A percentile compares a stretch with the other conserved stretches of the same genome.
Conservation (phyloP, 2,888 invertebrate species). For the Catocala nupta region DNA sequence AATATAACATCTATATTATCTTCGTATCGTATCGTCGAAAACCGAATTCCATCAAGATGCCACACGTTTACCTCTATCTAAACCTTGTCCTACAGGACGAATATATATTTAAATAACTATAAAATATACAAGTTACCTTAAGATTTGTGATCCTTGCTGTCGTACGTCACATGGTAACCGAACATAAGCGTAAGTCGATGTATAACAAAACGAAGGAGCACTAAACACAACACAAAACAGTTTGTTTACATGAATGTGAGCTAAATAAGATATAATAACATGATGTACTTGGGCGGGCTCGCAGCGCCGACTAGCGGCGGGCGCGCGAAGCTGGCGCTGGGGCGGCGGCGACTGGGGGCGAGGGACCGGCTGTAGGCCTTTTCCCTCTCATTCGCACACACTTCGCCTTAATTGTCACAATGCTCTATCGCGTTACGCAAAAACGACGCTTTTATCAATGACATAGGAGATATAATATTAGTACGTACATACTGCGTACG, state of each 20-base stretch:
- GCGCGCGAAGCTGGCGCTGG: constrained; percentile 65
- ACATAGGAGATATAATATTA: constrained; percentile 78
- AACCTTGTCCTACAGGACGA: constrained; percentile 4
- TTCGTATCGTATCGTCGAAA: too few species aligned
- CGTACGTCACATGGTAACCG: constrained; percentile 30
- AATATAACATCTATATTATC: too few species aligned
- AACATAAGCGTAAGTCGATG: constrained; percentile 18
- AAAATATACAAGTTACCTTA: constrained; percentile 45
- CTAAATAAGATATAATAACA: constrained; percentile 70
- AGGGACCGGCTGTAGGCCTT: constrained; percentile 54
- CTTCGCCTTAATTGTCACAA: constrained; percentile 69
- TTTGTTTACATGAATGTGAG: constrained; percentile 82
- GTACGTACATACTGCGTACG: constrained; percentile 51
- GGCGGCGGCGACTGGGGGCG: constrained; percentile 69
- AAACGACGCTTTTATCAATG: constrained; percentile 84
- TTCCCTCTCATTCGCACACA: constrained; percentile 74
- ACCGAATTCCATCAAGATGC: background rate
- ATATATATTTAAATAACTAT: constrained; percentile 34
- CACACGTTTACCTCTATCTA: constrained; percentile 22
- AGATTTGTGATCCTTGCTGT: constrained; percentile 21
- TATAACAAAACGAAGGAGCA: constrained; percentile 46
- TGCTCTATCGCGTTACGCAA: constrained; percentile 74
- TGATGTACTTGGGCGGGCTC: constrained; percentile 81
- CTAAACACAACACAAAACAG: constrained; percentile 66
- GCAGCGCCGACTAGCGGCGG: constrained; percentile 83